These are phyloP conservation scores for Cheilosia vernalis DNA, from an alignment of 2,888 invertebrate genomes.

Conservation along the genomic window DNA sequence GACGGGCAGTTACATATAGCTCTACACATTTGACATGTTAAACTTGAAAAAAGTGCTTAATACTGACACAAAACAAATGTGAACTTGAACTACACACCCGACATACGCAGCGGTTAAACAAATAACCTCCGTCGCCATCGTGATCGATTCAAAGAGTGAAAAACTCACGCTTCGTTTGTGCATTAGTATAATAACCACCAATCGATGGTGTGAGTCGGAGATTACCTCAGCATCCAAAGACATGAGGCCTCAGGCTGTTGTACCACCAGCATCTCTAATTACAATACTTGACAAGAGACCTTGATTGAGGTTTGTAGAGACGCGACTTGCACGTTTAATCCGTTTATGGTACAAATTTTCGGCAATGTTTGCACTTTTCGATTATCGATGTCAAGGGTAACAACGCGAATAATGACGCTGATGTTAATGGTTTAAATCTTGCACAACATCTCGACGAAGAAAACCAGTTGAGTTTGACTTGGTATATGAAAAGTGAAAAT, in stretches of 20 bases:
- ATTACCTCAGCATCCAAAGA: not conserved
- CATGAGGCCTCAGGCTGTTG: slow-evolving; percentile 20
- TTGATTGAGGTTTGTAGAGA: slow-evolving; percentile 46
- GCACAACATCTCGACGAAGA: slow-evolving; percentile 46
- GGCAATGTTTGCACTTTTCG: slow-evolving; percentile 16
- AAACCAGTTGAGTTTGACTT: slow-evolving; percentile 37
- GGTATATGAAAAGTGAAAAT: slow-evolving; percentile 69
- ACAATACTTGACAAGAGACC: slow-evolving; percentile 37
- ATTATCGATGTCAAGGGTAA: slow-evolving; percentile 70
- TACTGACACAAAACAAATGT: slow-evolving; percentile 60
- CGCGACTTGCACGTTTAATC: slow-evolving; percentile 54
- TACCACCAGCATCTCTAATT: not conserved
- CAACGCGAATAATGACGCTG: slow-evolving; percentile 43
- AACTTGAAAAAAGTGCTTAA: slow-evolving; percentile 56
- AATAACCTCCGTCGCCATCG: slow-evolving; percentile 27
- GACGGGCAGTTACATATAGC: slow-evolving; percentile 17
- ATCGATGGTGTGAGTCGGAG: not conserved
- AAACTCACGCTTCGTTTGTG: slow-evolving; percentile 27
- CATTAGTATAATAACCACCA: slow-evolving; percentile 31
- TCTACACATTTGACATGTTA: slow-evolving; percentile 58
- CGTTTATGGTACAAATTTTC: not conserved
- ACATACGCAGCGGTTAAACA: slow-evolving; percentile 31
- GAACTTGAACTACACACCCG: slow-evolving; percentile 72
- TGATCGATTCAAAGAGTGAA: slow-evolving; percentile 16
- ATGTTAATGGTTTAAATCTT: slow-evolving; percentile 55